These are phyloP conservation scores for Poeciliopsis turrubarensis DNA, from an alignment of 2,113 vertebrate genomes.

Conservation along the genomic window DNA sequence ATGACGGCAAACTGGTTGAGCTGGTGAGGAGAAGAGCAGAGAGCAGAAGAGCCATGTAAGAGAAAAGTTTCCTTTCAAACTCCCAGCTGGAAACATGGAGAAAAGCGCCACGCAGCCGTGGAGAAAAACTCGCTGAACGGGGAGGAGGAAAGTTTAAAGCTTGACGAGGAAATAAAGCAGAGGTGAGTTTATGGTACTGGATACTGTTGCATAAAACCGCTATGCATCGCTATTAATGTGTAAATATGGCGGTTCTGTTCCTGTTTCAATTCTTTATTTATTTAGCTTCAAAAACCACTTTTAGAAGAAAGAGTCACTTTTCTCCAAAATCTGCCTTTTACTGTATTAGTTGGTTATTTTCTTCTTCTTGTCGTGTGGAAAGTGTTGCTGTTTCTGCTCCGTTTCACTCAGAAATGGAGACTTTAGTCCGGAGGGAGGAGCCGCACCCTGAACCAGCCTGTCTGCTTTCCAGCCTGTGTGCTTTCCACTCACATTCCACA, in stretches of 20 bases:
- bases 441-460: conserved; percentile 59
- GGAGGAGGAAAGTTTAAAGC: conserved; percentile 16
- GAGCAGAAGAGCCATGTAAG: conserved; percentile 4
- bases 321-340: not conserved
- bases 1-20: conserved; percentile 72
- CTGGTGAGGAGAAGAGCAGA: conserved; percentile 16
- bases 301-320: not conserved
- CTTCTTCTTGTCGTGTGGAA: not conserved
- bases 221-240: not conserved
- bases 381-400: not conserved
- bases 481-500: no score
- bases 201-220: not conserved
- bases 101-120: not conserved
- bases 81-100: conserved; percentile 27
- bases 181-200: conserved; percentile 36
- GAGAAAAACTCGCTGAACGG: conserved; percentile 8
- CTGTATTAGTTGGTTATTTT: not conserved
- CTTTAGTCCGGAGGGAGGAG: conserved; percentile 60
- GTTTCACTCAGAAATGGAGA: conserved; percentile 50
- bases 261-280: not conserved
- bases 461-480: conserved; percentile 15
- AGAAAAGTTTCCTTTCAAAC: conserved; percentile 6
- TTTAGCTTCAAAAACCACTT: no score
- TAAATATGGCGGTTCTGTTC: no score
- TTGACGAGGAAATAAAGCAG: not conserved